Percentiles rank a stretch among this genome's conserved stretches.
Evolutionary conservation across 1,140 invertebrate genomes (phyloP).

Genomic region (Bombus ignitus): DNA sequence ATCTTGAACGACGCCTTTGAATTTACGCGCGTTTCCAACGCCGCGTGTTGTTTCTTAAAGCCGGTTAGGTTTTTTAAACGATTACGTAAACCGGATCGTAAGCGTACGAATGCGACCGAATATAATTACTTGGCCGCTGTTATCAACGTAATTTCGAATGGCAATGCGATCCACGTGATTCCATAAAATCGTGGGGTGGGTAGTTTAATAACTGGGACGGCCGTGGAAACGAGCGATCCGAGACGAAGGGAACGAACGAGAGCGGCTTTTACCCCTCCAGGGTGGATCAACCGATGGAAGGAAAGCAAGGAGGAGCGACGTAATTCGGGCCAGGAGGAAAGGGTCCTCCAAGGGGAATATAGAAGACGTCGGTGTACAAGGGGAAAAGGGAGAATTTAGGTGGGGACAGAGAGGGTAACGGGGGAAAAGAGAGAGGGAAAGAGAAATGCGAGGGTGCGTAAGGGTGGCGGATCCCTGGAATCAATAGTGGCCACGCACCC

Average conservation of each 20-base stretch:
- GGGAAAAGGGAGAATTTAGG: constrained; percentile 34
- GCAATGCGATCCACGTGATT: constrained; percentile 46
- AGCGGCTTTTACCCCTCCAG: constrained; percentile 59
- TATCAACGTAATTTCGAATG: constrained; percentile 50
- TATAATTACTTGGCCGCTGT: neutral
- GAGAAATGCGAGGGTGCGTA: constrained; percentile 66
- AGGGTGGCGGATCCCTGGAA: constrained; percentile 70
- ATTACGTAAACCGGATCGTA: neutral
- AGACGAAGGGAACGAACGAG: constrained; percentile 38
- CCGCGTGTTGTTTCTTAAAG: too few relatives aligned
- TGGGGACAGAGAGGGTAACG: constrained; percentile 40
- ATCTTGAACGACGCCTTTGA: too few relatives aligned
- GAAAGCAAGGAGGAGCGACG: constrained; percentile 49
- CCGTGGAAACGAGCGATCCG: constrained; percentile 48
- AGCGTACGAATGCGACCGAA: neutral
- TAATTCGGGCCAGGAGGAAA: constrained; percentile 62
- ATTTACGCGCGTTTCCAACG: too few relatives aligned
- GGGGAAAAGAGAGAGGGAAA: constrained; percentile 49
- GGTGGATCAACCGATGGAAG: constrained; percentile 53
- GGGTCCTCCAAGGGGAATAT: constrained; percentile 43
- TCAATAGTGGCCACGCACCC: constrained; percentile 77
- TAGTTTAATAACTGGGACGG: constrained; percentile 55
- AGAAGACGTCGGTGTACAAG: constrained; percentile 40
- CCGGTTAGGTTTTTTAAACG: constrained; percentile 2
- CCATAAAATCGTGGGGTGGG: constrained; percentile 11